Evolutionary conservation across 1,140 invertebrate genomes (phyloP), one percentile per base, ranked within the genome.

Genomic region (Solen grandis): DNA sequence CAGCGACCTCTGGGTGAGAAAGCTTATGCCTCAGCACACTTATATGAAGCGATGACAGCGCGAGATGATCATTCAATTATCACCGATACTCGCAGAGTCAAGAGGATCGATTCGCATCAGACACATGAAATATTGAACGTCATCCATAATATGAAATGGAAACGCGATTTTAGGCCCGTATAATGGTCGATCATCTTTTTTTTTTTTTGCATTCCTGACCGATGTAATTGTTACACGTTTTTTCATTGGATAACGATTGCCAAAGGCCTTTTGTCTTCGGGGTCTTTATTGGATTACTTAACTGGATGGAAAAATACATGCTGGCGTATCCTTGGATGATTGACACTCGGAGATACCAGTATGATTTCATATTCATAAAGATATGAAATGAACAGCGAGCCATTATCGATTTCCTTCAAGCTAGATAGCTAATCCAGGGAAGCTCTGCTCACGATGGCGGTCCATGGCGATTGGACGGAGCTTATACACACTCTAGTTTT

Each of bases 341-440:
- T 63, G 73, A 65, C 73, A 57, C 54, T 8, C 38, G 46, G 2
- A 59, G 5, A 14, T 16, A 4, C 35, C 35, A 76, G 38, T 46
- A 76, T 65, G 16, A 62, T 62, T 76, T 65, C 73, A 76, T 76
- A 76, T 76, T 76, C 59, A 76, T 76, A 76, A 59, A n/a, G 36
- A 35, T 65, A 76, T 76, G 73, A 76, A 19, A n/a, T n/a, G n/a
- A n/a, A n/a, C n/a, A n/a, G n/a, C n/a, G n/a, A n/a, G n/a, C n/a
- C n/a, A n/a, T n/a, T n/a, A n/a, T n/a, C n/a, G n/a, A n/a, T n/a
- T n/a, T n/a, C n/a, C n/a, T n/a, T n/a, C n/a, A n/a, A n/a, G n/a
- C n/a, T n/a, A n/a, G n/a, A n/a, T n/a, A n/a, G n/a, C n/a, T n/a
- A n/a, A n/a, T n/a, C n/a, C n/a, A n/a, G n/a, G n/a, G n/a, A n/a